Evolutionary conservation across 1,140 invertebrate genomes (phyloP), one percentile per base, ranked within the genome.

Genomic region (Holcopasites calliopsidis): DNA sequence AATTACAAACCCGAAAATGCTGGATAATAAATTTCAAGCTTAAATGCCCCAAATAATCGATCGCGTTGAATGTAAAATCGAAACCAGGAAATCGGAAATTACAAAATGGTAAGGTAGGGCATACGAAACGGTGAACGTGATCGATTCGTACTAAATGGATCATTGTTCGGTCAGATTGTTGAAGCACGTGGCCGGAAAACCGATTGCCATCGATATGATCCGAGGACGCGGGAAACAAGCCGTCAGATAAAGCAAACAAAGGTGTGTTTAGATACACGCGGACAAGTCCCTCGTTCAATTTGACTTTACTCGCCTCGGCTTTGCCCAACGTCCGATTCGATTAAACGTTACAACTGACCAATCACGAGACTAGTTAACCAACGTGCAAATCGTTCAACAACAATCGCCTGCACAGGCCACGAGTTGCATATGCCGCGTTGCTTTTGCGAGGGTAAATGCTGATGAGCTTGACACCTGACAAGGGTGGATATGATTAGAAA

Each of bases 261-360:
- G 21, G 18, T 21, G 1, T 47, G 61, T 64, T 64, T 64, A 64
- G 61, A 64, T 47, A 64, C 61, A 64, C 64, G 64, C 8, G 23
- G 31, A 52, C 64, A 52, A 66, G 47, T 52, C 26, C 31, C 62
- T 50, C 62, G 31, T 65, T 31, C 47, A 54, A 52, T 66, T 66
- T 52, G 23, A 52, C 33, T 38, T 50, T 5, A 16, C 23, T 18
- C 8, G 21, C 8, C 47, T 33, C 21, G 47, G 47, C 23, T 66
- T 54, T 52, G 33, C n/a, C n/a, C 7, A 35, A 28, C 23, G 49
- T 38, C 18, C 47, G 33, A 66, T 52, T 65, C 62, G 35, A 50
- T 65, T 65, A 65, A 50, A 0, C 31, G 62, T 50, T 50, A 50
- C 44, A 65, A 26, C 44, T 13, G 26, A 5, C 26, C 42, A 31